Conservation (phyloP, 2,797 vertebrate genomes). For the Pangasius larnaudii region DNA sequence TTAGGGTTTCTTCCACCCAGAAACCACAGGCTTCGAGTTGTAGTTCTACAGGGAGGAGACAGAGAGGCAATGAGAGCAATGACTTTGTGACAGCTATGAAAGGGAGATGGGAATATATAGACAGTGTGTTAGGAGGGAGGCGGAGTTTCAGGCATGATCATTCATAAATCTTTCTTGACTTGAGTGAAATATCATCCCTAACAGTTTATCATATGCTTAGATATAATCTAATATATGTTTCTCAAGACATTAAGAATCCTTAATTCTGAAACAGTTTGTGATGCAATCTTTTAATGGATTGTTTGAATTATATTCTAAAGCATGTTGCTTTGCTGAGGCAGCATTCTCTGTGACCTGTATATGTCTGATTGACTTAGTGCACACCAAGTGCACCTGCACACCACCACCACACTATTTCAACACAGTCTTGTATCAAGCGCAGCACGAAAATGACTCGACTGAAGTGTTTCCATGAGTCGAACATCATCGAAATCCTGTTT, state of each 20-base stretch:
- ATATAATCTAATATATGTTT: not conserved
- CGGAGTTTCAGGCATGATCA: not conserved
- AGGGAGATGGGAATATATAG: not conserved
- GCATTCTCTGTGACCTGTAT: conserved; percentile 46
- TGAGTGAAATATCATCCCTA: not conserved
- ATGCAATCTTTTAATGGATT: not conserved
- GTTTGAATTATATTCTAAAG: not conserved
- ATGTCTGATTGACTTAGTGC: conserved; percentile 39
- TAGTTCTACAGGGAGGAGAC: not conserved
- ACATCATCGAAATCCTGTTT: not conserved
- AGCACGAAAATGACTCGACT: not conserved
- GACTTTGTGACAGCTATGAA: not conserved
- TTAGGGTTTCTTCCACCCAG: not conserved
- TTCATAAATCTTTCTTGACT: not conserved
- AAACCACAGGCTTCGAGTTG: not conserved
- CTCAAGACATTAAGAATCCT: not conserved
- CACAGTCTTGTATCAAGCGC: not conserved
- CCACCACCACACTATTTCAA: not conserved
- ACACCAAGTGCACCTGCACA: conserved; percentile 31
- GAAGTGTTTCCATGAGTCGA: not conserved
- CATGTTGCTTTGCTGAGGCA: conserved; percentile 34
- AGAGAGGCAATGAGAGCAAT: not conserved
- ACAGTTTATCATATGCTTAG: not conserved
- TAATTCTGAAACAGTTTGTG: not conserved
- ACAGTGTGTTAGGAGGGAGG: not conserved